A percentile compares a stretch with the other conserved stretches of the same genome.
phyloP scores from a whole-genome alignment of 2,888 invertebrate species.

The Ornithoptera alexandrae region DNA sequence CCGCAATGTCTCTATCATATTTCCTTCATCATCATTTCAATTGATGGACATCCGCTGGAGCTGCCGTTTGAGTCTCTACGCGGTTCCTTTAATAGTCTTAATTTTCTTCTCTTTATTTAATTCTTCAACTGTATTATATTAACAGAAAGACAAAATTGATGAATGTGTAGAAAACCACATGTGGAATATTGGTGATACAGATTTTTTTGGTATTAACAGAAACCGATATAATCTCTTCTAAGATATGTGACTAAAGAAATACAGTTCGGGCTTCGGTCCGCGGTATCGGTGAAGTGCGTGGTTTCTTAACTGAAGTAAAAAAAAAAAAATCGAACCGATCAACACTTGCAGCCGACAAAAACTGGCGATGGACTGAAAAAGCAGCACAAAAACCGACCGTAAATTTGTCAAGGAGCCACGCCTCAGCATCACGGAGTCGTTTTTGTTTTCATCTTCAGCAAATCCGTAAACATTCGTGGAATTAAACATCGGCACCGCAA shows the following conservation, averaged over 20 bases:
- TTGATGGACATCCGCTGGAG: too few relatives aligned
- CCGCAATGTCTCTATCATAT: too few relatives aligned
- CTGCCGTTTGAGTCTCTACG: too few relatives aligned
- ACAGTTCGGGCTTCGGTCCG: slow-evolving; percentile 50
- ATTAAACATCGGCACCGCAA: neutral
- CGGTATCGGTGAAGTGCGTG: slow-evolving; percentile 53
- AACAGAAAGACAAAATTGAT: too few relatives aligned
- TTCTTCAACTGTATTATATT: too few relatives aligned
- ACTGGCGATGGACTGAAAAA: slow-evolving; percentile 35
- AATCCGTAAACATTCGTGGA: slow-evolving; percentile 9
- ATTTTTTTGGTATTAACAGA: slow-evolving; percentile 5
- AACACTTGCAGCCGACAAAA: slow-evolving; percentile 49
- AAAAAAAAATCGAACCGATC: slow-evolving; percentile 44
- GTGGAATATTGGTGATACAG: slow-evolving; percentile 4
- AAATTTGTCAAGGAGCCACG: slow-evolving; percentile 43
- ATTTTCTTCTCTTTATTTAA: too few relatives aligned
- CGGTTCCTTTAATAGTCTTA: too few relatives aligned
- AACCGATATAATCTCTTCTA: slow-evolving; percentile 12
- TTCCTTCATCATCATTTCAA: too few relatives aligned
- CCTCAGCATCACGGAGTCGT: slow-evolving; percentile 24
- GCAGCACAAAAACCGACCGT: slow-evolving; percentile 38
- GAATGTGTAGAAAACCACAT: slow-evolving; percentile 4
- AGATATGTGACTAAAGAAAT: slow-evolving; percentile 31
- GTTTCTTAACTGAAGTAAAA: slow-evolving; percentile 43
- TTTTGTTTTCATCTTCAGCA: slow-evolving; percentile 8